Conservation (phyloP, 35 echinoderm and acorn worm species). For the Hemicentrotus pulcherrimus region DNA sequence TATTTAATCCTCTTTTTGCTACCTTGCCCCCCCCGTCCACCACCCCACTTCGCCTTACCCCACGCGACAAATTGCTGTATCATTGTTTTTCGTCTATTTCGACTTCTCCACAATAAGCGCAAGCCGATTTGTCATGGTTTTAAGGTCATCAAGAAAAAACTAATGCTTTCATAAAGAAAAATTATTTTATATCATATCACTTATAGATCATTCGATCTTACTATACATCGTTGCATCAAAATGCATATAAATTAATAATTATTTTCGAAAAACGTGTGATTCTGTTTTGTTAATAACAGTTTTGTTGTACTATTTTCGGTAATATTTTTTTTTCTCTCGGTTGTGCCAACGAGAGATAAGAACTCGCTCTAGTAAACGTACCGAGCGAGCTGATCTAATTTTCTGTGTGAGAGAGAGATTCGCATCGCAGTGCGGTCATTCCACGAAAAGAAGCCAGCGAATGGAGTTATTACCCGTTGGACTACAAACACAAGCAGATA, state of each 20-base stretch:
- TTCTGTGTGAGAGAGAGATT: not conserved
- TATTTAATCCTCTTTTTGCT: too few species aligned
- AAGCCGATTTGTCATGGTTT: too few species aligned
- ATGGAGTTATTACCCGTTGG: not conserved
- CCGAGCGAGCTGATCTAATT: not conserved
- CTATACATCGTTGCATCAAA: not conserved
- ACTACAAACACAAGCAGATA: conserved; percentile 29
- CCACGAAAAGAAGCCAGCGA: not conserved
- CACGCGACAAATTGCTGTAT: too few species aligned
- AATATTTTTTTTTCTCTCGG: not conserved
- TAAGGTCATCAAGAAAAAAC: too few species aligned
- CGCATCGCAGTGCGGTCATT: not conserved
- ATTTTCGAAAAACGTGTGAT: not conserved
- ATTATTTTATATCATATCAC: too few species aligned
- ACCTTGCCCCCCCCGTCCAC: too few species aligned
- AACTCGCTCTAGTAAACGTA: not conserved
- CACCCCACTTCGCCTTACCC: too few species aligned
- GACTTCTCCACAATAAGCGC: too few species aligned
- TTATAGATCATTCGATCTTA: too few species aligned
- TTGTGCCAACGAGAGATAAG: too few species aligned
- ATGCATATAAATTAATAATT: not conserved
- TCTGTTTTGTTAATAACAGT: not conserved
- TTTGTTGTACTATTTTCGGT: not conserved
- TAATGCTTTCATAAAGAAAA: too few species aligned
- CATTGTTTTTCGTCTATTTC: too few species aligned